Conservation (phyloP, 2,113 vertebrate genomes). For the Pionites leucogaster region DNA sequence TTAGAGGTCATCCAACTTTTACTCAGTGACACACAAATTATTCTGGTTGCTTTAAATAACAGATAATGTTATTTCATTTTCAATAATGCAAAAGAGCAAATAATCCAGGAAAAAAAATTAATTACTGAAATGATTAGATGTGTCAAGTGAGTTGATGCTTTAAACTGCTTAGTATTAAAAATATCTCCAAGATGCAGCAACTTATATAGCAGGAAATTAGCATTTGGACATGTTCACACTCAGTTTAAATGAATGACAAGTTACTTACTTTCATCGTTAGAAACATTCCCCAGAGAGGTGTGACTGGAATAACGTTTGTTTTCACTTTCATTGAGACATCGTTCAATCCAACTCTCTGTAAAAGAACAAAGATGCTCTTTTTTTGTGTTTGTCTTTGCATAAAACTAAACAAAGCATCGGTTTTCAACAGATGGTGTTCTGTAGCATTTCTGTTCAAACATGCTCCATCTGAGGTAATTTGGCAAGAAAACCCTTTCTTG, state of each 20-base stretch:
- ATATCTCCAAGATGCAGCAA: background rate
- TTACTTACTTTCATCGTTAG: slow-evolving; percentile 98
- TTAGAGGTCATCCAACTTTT: background rate
- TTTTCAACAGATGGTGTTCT: background rate
- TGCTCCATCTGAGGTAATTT: background rate
- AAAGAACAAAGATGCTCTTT: slow-evolving; percentile 55
- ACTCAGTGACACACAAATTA: background rate
- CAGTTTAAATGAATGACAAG: background rate
- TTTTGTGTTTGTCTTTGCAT: background rate
- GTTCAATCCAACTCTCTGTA: slow-evolving; percentile 99
- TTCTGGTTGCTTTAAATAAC: background rate
- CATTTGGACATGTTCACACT: background rate
- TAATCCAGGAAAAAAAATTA: background rate
- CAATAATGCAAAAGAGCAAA: background rate
- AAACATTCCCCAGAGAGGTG: slow-evolving; percentile 95
- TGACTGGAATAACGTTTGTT: slow-evolving; percentile 96
- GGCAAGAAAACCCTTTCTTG: background rate
- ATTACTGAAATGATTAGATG: background rate
- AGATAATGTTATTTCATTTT: background rate
- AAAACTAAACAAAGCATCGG: background rate
- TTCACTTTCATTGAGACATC: slow-evolving; percentile 98
- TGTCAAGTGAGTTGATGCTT: background rate
- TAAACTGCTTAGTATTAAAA: background rate
- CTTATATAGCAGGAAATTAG: background rate
- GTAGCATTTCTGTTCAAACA: background rate